These are phyloP conservation scores for Allolobophora icterica DNA, from an alignment of 2,888 invertebrate genomes.

Conservation along the genomic window DNA sequence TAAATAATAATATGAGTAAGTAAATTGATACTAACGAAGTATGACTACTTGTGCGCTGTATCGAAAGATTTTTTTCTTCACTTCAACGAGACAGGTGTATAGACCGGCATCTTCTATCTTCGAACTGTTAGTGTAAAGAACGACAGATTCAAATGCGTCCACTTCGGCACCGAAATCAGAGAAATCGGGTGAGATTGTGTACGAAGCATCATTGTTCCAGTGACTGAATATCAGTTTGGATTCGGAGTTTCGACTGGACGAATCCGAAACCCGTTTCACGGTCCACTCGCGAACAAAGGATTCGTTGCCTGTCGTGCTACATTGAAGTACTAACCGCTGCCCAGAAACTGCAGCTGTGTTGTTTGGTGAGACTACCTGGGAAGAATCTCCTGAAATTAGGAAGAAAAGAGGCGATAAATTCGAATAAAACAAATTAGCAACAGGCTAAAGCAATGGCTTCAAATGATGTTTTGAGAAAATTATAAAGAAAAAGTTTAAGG, in stretches of 20 bases:
- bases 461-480: no score
- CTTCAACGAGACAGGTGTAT: background rate
- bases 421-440: no score
- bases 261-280: background rate
- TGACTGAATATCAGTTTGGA: background rate
- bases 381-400: background rate
- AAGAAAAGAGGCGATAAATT: no score
- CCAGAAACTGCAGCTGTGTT: background rate
- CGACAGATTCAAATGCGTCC: background rate
- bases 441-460: no score
- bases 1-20: background rate
- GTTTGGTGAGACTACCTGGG: background rate
- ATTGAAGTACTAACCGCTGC: background rate
- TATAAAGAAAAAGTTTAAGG: no score
- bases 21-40: conserved; percentile 12
- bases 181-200: no score
- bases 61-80: background rate
- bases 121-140: background rate
- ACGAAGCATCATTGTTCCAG: background rate
- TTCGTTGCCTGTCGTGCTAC: background rate
- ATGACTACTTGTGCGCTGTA: background rate
- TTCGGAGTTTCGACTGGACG: background rate
- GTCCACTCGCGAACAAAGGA: background rate
- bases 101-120: background rate
- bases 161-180: background rate